These are phyloP conservation scores for Amphipoea oculea DNA, from an alignment of 2,888 invertebrate genomes.

Conservation along the genomic window DNA sequence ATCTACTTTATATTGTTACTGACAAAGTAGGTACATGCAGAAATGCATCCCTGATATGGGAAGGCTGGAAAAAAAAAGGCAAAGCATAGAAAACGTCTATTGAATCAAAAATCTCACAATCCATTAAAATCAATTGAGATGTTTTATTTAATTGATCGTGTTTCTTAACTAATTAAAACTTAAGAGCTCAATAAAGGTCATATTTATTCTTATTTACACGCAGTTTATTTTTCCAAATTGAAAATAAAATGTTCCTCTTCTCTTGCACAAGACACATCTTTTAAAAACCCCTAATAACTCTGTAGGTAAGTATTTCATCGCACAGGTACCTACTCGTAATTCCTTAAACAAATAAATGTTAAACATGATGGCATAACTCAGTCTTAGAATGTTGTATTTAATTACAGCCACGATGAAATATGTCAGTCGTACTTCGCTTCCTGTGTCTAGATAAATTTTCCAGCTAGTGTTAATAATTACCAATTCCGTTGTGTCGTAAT, in stretches of 20 bases:
- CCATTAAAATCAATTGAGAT: too few species aligned
- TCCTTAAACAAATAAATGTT: constrained; percentile 39
- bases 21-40: neutral
- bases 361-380: constrained; percentile 33
- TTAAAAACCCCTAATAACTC: neutral
- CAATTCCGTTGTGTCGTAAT: constrained; percentile 51
- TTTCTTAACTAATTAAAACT: neutral
- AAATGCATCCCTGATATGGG: too few species aligned
- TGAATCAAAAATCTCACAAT: too few species aligned
- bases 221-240: neutral
- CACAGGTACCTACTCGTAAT: constrained; percentile 18
- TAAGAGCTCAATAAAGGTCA: neutral
- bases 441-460: constrained; percentile 45
- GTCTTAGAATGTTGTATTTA: constrained; percentile 57
- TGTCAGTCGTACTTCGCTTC: constrained; percentile 41
- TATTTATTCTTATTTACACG: neutral
- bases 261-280: neutral
- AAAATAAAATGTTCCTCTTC: too few species aligned
- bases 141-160: neutral
- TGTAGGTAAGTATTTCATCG: neutral
- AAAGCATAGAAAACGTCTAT: neutral
- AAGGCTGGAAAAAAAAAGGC: neutral
- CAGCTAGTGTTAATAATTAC: constrained; percentile 45
- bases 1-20: neutral
- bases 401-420: constrained; percentile 51